Percentiles rank a stretch among this genome's conserved stretches.
phyloP scores from a whole-genome alignment of 2,888 invertebrate species.

The Isotomurus palustris region DNA sequence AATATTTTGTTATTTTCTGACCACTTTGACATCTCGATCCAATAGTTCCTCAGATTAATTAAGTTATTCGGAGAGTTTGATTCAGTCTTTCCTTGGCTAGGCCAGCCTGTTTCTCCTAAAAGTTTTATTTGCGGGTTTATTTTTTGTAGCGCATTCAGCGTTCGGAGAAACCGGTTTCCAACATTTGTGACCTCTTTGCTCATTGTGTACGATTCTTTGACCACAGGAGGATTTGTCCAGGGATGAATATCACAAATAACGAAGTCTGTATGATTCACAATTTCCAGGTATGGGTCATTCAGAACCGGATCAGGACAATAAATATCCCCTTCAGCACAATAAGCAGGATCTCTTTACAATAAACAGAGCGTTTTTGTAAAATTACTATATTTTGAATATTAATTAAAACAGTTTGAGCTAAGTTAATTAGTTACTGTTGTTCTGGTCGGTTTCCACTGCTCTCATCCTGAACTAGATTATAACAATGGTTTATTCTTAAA shows the following conservation, averaged over 20 bases:
- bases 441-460: too few relatives aligned
- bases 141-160: neutral
- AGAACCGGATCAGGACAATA: too few relatives aligned
- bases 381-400: too few relatives aligned
- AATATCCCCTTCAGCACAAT: too few relatives aligned
- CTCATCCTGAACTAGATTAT: too few relatives aligned
- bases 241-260: neutral
- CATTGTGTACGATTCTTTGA: neutral
- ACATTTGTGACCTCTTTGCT: neutral
- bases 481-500: neutral
- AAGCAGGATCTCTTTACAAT: too few relatives aligned
- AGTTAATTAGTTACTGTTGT: too few relatives aligned
- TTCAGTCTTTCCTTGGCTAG: constrained; percentile 11
- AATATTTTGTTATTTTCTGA: constrained; percentile 12
- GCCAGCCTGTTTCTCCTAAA: constrained; percentile 19
- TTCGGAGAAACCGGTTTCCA: constrained; percentile 3
- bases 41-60: constrained; percentile 20
- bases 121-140: constrained; percentile 19
- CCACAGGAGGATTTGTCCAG: neutral
- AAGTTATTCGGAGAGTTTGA: constrained; percentile 4
- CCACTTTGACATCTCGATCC: constrained; percentile 21
- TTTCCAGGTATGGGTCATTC: neutral
- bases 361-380: too few relatives aligned
- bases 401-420: too few relatives aligned
- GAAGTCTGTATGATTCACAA: neutral